These are phyloP conservation scores for Poeciliopsis turrubarensis DNA, from an alignment of 2,113 vertebrate genomes.

Conservation along the genomic window DNA sequence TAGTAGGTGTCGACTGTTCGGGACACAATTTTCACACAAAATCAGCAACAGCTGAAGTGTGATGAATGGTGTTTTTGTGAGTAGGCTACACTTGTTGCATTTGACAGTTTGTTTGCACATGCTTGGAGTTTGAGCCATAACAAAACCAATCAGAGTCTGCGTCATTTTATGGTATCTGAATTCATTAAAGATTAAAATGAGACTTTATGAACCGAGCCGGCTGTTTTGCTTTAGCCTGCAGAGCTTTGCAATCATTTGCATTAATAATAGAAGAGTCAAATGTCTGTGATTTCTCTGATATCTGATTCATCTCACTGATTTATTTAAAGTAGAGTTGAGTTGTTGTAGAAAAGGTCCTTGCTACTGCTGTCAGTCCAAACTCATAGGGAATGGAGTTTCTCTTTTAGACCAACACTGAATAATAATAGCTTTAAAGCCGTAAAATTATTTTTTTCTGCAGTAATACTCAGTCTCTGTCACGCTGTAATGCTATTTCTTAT, in stretches of 20 bases:
- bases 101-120: not conserved
- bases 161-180: not conserved
- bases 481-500: not conserved
- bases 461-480: no score
- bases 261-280: not conserved
- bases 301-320: not conserved
- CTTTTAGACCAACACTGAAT: not conserved
- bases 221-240: not conserved
- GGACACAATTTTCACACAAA: slow-evolving; percentile 7
- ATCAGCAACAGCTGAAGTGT: slow-evolving; percentile 14
- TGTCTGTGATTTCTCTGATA: not conserved
- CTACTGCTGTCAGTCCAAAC: not conserved
- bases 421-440: not conserved
- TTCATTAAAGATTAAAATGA: not conserved
- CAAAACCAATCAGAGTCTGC: not conserved
- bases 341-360: not conserved
- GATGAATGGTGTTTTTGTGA: not conserved
- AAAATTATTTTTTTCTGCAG: no score
- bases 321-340: not conserved
- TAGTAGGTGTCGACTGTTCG: slow-evolving; percentile 12
- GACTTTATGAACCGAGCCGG: not conserved
- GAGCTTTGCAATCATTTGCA: not conserved
- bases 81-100: not conserved
- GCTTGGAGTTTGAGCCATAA: not conserved
- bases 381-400: not conserved